Evolutionary conservation across 2,888 invertebrate genomes (phyloP), one percentile per base, ranked within the genome.

Genomic region (Amitus sp.): DNA sequence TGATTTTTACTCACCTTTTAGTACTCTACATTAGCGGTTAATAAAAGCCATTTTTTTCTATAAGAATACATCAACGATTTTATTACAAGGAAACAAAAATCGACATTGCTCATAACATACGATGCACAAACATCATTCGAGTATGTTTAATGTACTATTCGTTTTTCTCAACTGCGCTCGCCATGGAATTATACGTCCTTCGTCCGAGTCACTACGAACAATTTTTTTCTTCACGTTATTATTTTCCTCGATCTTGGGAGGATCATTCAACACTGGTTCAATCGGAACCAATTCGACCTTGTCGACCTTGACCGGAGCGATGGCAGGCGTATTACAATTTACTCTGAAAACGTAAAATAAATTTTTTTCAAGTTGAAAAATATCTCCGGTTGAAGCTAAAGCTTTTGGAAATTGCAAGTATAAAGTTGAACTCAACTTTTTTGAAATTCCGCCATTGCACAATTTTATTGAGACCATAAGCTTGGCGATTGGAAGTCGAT

Each of bases 111-210:
- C 12, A n/a, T 37, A n/a, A 37, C 13, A 37, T 23, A 23, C 23
- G 15, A 12, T 5, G 33, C 12, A 9, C 9, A 33, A 10, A 15
- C 40, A 17, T 76, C 67, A 87, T 80, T 92, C 93, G 75, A 94
- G 86, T 71, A 94, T 86, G 82, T 92, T 94, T 62, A 95, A 86
- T 79, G 92, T 93, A 85, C 94, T 94, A 82, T 94, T 94, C 12
- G 95, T 95, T 83, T 95, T 95, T 77, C 94, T 87, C 45, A 95
- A 84, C 75, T 94, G 93, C 23, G 94, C 93, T 73, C 94, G 86
- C 95, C 95, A 95, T 1, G 95, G 95, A 62, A 94, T 94, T 49
- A 94, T 93, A 73, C 88, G 89, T 27, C 88, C 86, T 56, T 84
- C 86, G 63, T 88, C 89, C 34, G 87, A 87, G 52, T 86, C 85